A percentile compares a stretch with the other conserved stretches of the same genome.
Evolutionary conservation across 1,140 invertebrate species (phyloP).

Genomic region (Drosophila busckii): DNA sequence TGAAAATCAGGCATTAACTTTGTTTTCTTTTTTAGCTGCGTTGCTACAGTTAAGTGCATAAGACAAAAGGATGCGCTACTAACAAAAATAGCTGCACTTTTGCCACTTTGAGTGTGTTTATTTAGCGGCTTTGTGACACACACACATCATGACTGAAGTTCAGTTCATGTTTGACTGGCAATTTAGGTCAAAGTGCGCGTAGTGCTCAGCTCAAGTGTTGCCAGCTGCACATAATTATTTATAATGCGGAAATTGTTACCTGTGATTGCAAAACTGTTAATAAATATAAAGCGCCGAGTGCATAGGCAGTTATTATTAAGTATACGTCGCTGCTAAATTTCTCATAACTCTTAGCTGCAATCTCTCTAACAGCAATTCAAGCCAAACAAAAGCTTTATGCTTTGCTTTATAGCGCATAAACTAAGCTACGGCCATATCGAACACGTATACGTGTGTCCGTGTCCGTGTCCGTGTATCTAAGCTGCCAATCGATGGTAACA

Average conservation of each 20-base stretch:
- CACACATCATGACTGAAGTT: slow-evolving; percentile 2
- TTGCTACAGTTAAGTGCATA: slow-evolving; percentile 8
- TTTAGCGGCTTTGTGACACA: slow-evolving; percentile 52
- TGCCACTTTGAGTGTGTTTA: slow-evolving; percentile 37
- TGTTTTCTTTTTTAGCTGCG: not conserved
- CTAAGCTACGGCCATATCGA: too few relatives aligned
- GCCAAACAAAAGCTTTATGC: too few relatives aligned
- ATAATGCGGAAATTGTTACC: too few relatives aligned
- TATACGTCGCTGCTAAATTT: too few relatives aligned
- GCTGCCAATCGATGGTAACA: slow-evolving; percentile 63
- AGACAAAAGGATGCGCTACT: slow-evolving; percentile 28
- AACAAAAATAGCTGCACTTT: slow-evolving; percentile 12
- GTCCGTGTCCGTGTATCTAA: not conserved
- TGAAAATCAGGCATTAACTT: slow-evolving; percentile 22
- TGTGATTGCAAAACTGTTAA: too few relatives aligned
- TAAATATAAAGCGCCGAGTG: too few relatives aligned
- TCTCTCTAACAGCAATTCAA: too few relatives aligned
- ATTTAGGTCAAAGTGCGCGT: slow-evolving; percentile 55
- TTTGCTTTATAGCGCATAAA: too few relatives aligned
- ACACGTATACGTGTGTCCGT: not conserved
- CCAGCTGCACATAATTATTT: too few relatives aligned
- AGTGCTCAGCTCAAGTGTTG: too few relatives aligned
- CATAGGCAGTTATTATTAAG: too few relatives aligned
- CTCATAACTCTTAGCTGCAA: too few relatives aligned
- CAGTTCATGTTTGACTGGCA: slow-evolving; percentile 24